Evolutionary conservation across 2,797 vertebrate species (phyloP), one percentile per base, ranked within the genome.

Genomic region (Sus cebifrons): DNA sequence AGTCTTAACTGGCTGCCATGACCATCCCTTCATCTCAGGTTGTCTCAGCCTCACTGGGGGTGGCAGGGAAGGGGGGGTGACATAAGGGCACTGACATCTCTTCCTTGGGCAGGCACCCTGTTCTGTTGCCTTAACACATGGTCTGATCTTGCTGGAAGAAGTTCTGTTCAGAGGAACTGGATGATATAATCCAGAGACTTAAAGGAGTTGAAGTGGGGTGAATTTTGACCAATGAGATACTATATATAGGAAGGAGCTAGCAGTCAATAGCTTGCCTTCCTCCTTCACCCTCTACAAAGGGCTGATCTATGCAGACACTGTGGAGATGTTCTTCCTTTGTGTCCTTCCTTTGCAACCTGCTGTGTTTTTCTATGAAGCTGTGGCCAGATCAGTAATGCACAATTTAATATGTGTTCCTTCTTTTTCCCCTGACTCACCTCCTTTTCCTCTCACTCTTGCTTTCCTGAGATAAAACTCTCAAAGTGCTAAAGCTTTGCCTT

Each of bases 361-460:
- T 88, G 21, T 89, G 54, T 49, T 79, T 82, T 27, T 11, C 60
- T 85, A 13, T 44, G 64, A 81, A 71, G 7, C 1, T n/a, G 40
- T 52, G 5, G 65, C 36, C 71, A 65, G 21, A n/a, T 91, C 27
- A 49, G 16, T 44, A 77, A 89, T 11, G 32, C 15, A 77, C 52
- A 56, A 21, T 58, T 40, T 82, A 71, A 40, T 54, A 40, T 4
- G 3, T 40, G 21, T 49, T 87, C n/a, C 87, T 86, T 52, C 16
- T 60, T 71, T 95, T 95, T 85, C 4, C 36, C 52, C 32, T 68
- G 32, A 94, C 10, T 87, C 12, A 8, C 17, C 70, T 95, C 40
- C 49, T 88, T 95, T 95, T 78, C 32, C 23, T 54, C 70, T 89
- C 25, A 82, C 71, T 86, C 27, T 96, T 94, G n/a, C 36, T 68